These are phyloP conservation scores for Enteromius fasciolatus DNA, from an alignment of 2,797 vertebrate species.

Conservation along the genomic window DNA sequence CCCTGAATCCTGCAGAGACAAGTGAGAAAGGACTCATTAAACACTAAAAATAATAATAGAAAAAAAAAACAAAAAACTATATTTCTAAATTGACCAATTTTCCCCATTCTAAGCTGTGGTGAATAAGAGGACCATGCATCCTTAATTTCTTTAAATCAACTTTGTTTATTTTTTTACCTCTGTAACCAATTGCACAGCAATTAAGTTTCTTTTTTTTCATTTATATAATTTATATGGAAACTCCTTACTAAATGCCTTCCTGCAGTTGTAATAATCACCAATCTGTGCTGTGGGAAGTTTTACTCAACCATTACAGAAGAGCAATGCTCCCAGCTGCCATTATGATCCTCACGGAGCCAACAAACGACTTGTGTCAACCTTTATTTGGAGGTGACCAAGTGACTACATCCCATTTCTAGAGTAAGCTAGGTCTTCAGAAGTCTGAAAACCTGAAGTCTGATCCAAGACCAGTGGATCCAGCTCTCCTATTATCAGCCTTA, in stretches of 20 bases:
- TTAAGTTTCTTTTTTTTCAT: background rate
- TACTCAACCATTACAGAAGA: background rate
- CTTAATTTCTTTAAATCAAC: background rate
- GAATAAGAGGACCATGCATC: background rate
- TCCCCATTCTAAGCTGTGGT: background rate
- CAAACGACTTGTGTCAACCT: background rate
- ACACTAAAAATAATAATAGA: background rate
- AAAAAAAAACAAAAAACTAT: background rate
- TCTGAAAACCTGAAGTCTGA: background rate
- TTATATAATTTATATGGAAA: background rate
- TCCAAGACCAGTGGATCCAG: background rate
- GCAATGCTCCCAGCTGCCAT: background rate
- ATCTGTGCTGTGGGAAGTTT: background rate
- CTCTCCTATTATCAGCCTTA: background rate
- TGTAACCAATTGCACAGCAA: background rate
- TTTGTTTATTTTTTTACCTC: background rate
- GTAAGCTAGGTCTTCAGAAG: background rate
- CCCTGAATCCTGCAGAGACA: slow-evolving; percentile 84
- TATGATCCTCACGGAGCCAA: background rate
- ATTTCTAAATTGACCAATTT: background rate
- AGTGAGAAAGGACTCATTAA: background rate
- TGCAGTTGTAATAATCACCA: background rate
- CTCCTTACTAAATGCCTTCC: background rate
- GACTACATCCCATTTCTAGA: background rate
- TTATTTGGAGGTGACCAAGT: background rate